A percentile compares a stretch with the other conserved stretches of the same genome.
Conservation (phyloP, 2,888 invertebrate species). For the Syrista parreyssii region DNA sequence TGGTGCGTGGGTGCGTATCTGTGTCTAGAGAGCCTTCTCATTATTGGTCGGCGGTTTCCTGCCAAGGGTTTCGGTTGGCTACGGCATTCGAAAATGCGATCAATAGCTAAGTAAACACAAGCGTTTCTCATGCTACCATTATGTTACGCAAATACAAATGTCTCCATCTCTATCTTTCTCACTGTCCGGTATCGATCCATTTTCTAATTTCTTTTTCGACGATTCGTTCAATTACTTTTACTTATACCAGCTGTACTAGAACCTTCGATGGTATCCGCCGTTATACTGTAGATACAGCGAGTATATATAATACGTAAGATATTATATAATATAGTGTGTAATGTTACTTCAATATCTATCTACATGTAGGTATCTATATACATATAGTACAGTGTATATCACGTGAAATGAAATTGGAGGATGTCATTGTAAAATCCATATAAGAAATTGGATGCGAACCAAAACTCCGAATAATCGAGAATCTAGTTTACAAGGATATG, state of each 20-base stretch:
- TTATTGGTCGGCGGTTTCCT: not conserved
- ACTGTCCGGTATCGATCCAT: not conserved
- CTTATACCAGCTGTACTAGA: too few species aligned
- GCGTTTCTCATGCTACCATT: slow-evolving; percentile 6
- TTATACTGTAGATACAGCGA: not conserved
- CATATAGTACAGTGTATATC: not conserved
- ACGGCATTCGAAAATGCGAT: not conserved
- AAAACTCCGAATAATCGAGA: not conserved
- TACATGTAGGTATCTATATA: not conserved
- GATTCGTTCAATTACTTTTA: too few species aligned
- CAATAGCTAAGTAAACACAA: slow-evolving; percentile 6
- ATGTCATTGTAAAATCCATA: not conserved
- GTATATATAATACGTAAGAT: not conserved
- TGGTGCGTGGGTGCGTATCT: not conserved
- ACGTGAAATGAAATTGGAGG: not conserved
- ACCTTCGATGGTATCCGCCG: too few species aligned
- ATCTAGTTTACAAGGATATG: not conserved
- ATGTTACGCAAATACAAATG: slow-evolving; percentile 6
- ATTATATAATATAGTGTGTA: not conserved
- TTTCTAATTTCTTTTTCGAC: not conserved
- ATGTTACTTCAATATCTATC: not conserved
- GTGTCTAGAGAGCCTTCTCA: not conserved
- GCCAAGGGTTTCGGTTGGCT: not conserved
- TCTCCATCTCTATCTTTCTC: not conserved
- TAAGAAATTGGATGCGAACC: not conserved